Evolutionary conservation across 2,113 vertebrate species (phyloP).

Genomic region (Neofelis nebulosa): DNA sequence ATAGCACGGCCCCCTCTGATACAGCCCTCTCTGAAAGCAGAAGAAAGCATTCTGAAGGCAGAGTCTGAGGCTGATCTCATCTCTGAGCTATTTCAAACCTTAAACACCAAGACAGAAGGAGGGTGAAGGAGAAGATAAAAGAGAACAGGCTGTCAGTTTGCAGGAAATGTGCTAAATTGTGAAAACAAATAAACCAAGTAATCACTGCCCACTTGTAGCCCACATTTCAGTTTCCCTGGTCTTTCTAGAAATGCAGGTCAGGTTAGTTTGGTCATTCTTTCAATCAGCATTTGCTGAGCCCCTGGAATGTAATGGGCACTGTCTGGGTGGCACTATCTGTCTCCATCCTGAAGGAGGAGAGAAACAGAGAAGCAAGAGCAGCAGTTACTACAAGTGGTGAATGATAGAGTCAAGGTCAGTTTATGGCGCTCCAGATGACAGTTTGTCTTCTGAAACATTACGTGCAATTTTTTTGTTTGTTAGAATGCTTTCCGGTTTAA

Average conservation of each 20-base stretch:
- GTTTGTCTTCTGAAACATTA: neutral
- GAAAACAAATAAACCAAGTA: neutral
- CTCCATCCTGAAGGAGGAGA: neutral
- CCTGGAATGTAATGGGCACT: neutral
- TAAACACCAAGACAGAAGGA: neutral
- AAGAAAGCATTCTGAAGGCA: conserved; percentile 12
- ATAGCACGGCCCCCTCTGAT: neutral
- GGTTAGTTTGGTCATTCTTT: neutral
- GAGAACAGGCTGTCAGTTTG: neutral
- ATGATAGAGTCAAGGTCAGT: neutral
- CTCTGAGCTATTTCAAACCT: conserved; percentile 2
- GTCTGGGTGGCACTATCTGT: neutral
- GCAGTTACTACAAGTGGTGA: neutral
- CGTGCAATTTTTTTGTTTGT: neutral
- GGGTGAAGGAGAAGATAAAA: neutral
- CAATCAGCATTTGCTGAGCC: neutral
- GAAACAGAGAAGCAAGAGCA: neutral
- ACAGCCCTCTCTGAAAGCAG: neutral
- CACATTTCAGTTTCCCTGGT: neutral
- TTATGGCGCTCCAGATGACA: fast-evolving
- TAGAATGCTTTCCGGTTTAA: neutral
- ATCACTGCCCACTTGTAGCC: neutral
- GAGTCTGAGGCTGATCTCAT: neutral
- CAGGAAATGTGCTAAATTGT: neutral
- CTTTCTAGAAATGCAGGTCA: neutral